Percentiles rank a stretch among this genome's conserved stretches.
phyloP scores from a whole-genome alignment of 2,797 vertebrate genomes.

The Poecilia gillii region DNA sequence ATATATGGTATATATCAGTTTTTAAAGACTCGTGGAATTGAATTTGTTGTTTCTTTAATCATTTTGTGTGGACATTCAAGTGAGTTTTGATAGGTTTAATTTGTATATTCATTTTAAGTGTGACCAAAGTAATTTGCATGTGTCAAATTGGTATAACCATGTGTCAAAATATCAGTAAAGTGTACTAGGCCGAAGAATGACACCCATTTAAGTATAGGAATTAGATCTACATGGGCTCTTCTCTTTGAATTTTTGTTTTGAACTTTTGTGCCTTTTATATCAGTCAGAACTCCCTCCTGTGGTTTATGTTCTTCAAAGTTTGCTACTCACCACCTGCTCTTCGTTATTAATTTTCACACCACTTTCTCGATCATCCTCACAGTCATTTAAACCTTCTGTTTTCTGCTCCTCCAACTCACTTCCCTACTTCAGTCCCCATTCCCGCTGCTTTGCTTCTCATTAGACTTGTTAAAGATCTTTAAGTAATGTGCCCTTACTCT shows the following conservation, averaged over 20 bases:
- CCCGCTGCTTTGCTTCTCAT: not conserved
- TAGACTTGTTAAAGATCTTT: not conserved
- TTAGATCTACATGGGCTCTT: not conserved
- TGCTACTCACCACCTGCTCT: not conserved
- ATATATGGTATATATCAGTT: not conserved
- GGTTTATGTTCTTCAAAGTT: not conserved
- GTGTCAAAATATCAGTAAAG: not conserved
- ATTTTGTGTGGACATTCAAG: not conserved
- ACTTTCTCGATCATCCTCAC: not conserved
- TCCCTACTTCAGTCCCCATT: too few species aligned
- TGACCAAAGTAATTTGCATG: not conserved
- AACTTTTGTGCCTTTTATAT: not conserved
- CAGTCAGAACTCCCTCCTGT: not conserved
- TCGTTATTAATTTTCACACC: not conserved
- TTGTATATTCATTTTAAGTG: not conserved
- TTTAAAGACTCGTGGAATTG: not conserved
- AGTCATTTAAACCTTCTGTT: not conserved
- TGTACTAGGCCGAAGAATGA: not conserved
- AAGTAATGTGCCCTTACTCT: not conserved
- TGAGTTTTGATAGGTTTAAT: not conserved
- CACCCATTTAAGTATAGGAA: not conserved
- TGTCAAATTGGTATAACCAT: too few species aligned
- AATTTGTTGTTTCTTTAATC: not conserved
- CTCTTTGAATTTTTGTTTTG: not conserved
- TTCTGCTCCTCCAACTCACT: not conserved